phyloP scores from a whole-genome alignment of 2,113 vertebrate genomes.

The Balaenoptera acutorostrata region DNA sequence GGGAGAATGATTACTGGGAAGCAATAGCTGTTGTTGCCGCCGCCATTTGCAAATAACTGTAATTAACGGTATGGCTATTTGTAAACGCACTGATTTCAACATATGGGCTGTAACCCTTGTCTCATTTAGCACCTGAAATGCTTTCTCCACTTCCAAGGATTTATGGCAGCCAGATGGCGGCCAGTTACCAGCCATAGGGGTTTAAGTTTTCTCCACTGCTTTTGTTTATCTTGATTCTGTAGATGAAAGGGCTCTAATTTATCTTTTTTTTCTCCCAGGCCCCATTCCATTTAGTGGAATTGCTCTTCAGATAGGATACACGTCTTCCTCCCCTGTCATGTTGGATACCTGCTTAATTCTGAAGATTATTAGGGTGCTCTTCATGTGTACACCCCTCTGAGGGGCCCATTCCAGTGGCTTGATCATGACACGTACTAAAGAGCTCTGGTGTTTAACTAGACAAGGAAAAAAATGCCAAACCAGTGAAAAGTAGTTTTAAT shows the following conservation, averaged over 20 bases:
- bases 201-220: neutral
- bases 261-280: neutral
- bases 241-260: conserved; percentile 4
- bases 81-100: neutral
- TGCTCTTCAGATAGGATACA: neutral
- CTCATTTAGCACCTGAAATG: neutral
- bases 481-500: neutral
- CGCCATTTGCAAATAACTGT: neutral
- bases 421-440: neutral
- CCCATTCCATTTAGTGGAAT: neutral
- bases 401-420: neutral
- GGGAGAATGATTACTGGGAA: neutral
- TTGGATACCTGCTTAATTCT: neutral
- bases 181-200: neutral
- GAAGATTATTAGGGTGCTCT: neutral
- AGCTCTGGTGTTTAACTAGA: neutral
- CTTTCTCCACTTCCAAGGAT: conserved; percentile 12
- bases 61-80: neutral
- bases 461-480: neutral
- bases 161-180: conserved; percentile 58
- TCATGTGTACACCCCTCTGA: neutral
- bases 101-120: conserved; percentile 7
- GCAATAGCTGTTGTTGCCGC: neutral
- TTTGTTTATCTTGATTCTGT: conserved; percentile 24
- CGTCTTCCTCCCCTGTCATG: neutral